Conservation (phyloP, 1,140 invertebrate genomes). For the Aporrectodea caliginosa region DNA sequence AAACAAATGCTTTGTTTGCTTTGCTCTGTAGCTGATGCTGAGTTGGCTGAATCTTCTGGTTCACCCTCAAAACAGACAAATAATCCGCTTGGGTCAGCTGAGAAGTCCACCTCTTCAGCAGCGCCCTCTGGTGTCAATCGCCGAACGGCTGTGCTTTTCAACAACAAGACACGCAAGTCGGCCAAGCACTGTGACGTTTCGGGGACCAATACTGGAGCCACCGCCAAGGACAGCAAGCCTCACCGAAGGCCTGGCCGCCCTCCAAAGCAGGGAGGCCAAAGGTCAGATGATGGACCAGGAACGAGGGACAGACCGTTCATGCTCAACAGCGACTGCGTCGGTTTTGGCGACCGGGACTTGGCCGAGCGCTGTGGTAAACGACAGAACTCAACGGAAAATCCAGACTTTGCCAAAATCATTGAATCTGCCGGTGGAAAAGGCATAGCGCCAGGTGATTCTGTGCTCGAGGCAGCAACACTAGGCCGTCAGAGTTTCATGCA, state of each 20-base stretch:
- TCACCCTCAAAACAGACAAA: too few species aligned
- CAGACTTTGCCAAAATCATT: not conserved
- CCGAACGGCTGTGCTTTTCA: slow-evolving; percentile 76
- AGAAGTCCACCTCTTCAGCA: slow-evolving; percentile 21
- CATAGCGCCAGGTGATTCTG: not conserved
- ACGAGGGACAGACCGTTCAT: slow-evolving; percentile 46
- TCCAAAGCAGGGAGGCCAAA: slow-evolving; percentile 26
- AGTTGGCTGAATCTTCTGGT: too few species aligned
- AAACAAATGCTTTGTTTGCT: too few species aligned
- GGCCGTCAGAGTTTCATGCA: slow-evolving; percentile 4
- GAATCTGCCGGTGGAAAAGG: not conserved
- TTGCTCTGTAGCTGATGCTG: too few species aligned
- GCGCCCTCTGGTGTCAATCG: slow-evolving; percentile 68
- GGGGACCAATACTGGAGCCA: not conserved
- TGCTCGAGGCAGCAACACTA: not conserved
- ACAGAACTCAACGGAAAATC: not conserved
- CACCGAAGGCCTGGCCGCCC: slow-evolving; percentile 39
- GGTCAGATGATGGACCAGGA: slow-evolving; percentile 32
- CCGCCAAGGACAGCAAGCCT: slow-evolving; percentile 24
- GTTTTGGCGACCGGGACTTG: slow-evolving; percentile 46
- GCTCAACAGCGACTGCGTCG: slow-evolving; percentile 41
- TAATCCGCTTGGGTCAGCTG: not conserved
- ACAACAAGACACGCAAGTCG: slow-evolving; percentile 63
- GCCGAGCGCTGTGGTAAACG: slow-evolving; percentile 33
- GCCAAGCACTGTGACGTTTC: slow-evolving; percentile 26